Base-by-base conservation (phyloP, 2,797 vertebrate genomes). In the Mionectes olivaceus region DNA sequence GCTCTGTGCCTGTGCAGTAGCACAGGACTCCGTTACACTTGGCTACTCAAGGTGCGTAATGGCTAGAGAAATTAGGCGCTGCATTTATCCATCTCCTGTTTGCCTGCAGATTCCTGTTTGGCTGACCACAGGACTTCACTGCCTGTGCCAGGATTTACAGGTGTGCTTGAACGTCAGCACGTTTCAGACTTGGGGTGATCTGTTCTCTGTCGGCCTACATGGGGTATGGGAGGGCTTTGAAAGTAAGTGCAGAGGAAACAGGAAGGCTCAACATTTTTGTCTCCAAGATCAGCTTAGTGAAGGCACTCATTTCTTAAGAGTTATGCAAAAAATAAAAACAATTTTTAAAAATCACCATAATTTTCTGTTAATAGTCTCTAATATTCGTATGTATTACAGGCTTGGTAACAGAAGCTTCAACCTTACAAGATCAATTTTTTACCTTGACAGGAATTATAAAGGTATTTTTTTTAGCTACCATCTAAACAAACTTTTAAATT, bases 181-280 rank as follows among this genome's bases (percentile, higher is more conserved):
- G 11, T 61, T 68, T 85, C 78, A 78, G 32, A 41, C 15, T 49
- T 23, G 30, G 43, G 57, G 32, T 90, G 55, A 78, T 92, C 90
- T 73, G 4, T 74, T 95, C 65, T 89, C 19, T 71, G 57, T 79
- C 25, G 28, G 59, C 57, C 74, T 75, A 24, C 39, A 13, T 53
- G 57, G 47, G 74, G 24, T 67, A 88, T 35, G 39, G 67, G 79
- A 90, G 17, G 13, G 47, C 52, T 95, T 95, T 63, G 50, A 74
- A 89, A 83, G 32, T 76, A 79, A 94, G 39, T 47, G 43, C 41
- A 35, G 79, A 91, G 71, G 68, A 96, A 96, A 93, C 18, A 93
- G 49, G 39, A 6, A 86, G 41, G 61, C n/a, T 82, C 60, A 92
- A 37, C 37, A 12, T 53, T 52, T 53, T 82, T 80, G 74, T 47